phyloP scores from a whole-genome alignment of 2,797 vertebrate genomes.

The Etheostoma nigrum region DNA sequence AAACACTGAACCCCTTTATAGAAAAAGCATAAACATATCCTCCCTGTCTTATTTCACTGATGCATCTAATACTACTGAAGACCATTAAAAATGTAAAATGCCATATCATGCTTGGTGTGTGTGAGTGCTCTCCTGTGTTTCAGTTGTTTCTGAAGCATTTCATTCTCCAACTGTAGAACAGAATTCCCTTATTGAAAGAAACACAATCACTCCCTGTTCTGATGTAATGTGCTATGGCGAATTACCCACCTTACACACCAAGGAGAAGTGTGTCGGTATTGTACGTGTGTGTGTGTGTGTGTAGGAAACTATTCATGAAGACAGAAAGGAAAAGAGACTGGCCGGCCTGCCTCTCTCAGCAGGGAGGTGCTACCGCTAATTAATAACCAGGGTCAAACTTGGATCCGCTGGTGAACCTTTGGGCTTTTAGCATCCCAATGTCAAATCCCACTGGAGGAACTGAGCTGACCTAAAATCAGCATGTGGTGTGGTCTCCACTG shows the following conservation, averaged over 20 bases:
- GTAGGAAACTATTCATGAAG: slow-evolving; percentile 40
- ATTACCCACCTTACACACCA: slow-evolving; percentile 56
- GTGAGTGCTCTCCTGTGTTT: slow-evolving; percentile 58
- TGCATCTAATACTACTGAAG: slow-evolving; percentile 44
- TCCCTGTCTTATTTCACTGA: slow-evolving; percentile 50
- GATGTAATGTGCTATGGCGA: slow-evolving; percentile 74
- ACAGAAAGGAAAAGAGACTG: slow-evolving; percentile 23
- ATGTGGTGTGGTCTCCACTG: slow-evolving; percentile 55
- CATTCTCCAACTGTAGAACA: slow-evolving; percentile 42
- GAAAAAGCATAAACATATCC: slow-evolving; percentile 18
- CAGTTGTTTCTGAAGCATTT: slow-evolving; percentile 60
- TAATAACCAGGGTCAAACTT: slow-evolving; percentile 72
- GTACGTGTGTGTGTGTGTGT: slow-evolving; percentile 1
- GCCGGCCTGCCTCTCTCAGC: slow-evolving; percentile 46
- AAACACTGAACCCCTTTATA: slow-evolving; percentile 2
- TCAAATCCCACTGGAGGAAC: slow-evolving; percentile 60
- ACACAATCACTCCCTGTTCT: slow-evolving; percentile 72
- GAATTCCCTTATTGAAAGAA: slow-evolving; percentile 44
- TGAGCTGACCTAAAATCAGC: slow-evolving; percentile 55
- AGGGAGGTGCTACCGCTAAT: slow-evolving; percentile 67
- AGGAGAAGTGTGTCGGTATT: slow-evolving; percentile 20
- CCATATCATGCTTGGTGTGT: slow-evolving; percentile 50
- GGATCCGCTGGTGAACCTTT: slow-evolving; percentile 54
- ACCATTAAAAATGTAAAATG: slow-evolving; percentile 51
- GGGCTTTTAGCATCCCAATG: slow-evolving; percentile 62